phyloP scores from a whole-genome alignment of 2,797 vertebrate species.

The Onychomys torridus region DNA sequence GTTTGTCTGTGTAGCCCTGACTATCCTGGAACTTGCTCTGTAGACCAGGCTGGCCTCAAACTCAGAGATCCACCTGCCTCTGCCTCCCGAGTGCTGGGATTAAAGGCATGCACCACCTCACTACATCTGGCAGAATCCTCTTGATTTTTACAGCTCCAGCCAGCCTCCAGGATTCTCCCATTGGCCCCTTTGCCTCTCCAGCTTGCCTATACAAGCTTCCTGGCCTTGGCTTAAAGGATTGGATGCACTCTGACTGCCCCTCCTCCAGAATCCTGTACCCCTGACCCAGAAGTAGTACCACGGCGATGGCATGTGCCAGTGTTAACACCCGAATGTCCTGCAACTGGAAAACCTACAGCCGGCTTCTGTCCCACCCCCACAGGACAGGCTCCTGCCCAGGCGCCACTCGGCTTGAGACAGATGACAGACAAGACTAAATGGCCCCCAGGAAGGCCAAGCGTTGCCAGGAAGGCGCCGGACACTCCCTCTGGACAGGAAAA shows the following conservation, averaged over 20 bases:
- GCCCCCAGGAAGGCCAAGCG: slow-evolving; percentile 51
- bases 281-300: neutral
- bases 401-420: slow-evolving; percentile 44
- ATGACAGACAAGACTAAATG: slow-evolving; percentile 63
- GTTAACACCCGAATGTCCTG: neutral
- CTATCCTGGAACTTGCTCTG: neutral
- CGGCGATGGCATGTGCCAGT: neutral
- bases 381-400: slow-evolving; percentile 33
- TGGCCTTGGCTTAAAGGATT: neutral
- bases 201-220: neutral
- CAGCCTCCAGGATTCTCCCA: neutral
- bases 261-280: neutral
- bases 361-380: slow-evolving; percentile 7
- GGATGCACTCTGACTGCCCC: neutral
- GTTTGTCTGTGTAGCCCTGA: neutral
- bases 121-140: neutral
- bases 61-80: neutral
- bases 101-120: neutral
- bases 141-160: neutral
- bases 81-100: neutral
- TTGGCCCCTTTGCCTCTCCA: neutral
- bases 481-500: slow-evolving; percentile 68
- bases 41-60: neutral
- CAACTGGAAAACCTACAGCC: neutral
- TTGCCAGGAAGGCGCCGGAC: slow-evolving; percentile 72